Conservation (phyloP, 2,113 vertebrate genomes). For the Anoura caudifer region DNA sequence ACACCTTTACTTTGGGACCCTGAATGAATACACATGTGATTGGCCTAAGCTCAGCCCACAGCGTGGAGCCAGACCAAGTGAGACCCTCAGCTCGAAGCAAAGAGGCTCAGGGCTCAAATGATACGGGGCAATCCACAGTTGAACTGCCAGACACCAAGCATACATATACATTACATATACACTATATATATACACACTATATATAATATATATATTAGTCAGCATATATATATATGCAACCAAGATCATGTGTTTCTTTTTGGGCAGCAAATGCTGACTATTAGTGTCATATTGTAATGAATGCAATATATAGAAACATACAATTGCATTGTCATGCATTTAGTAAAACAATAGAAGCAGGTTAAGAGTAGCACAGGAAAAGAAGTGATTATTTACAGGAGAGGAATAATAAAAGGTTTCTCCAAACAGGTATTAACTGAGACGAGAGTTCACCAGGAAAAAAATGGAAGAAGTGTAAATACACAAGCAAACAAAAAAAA, state of each 20-base stretch:
- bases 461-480: background rate
- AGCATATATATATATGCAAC: background rate
- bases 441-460: background rate
- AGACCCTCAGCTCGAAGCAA: background rate
- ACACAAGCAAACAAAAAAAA: background rate
- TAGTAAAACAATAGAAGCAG: background rate
- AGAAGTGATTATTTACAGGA: background rate
- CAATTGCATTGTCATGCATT: background rate
- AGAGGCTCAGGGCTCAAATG: background rate
- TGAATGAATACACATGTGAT: background rate
- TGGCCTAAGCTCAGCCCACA: background rate
- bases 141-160: background rate
- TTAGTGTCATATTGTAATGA: background rate
- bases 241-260: background rate
- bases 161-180: no score
- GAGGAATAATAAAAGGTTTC: background rate
- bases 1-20: background rate
- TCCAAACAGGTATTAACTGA: background rate
- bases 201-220: no score
- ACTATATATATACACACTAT: background rate
- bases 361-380: background rate
- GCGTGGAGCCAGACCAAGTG: background rate
- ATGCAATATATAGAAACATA: background rate
- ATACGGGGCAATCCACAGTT: rapidly evolving
- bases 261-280: background rate